Base-by-base conservation (phyloP, 2,113 vertebrate genomes). In the Origma solitaria region DNA sequence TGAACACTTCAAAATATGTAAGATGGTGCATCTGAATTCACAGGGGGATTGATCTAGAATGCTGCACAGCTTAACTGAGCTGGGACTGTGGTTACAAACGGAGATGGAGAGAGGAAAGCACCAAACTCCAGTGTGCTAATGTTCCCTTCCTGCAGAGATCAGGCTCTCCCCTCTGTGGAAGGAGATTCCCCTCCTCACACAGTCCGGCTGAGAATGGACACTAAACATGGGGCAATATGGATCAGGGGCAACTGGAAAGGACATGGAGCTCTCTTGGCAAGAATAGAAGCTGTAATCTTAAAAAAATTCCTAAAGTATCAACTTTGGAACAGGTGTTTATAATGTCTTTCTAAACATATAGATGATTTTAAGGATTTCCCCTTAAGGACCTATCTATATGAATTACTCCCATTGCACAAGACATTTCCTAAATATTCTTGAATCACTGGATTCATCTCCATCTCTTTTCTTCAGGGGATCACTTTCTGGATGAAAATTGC, bases 321-420 rank as follows among this genome's bases (percentile, higher is more conserved):
- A n/a, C 61, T 80, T 84, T 72, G 17, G 91, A 75, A 64, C 80
- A 86, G 71, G 66, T 76, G 78, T 91, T 95, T 68, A 37, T 82
- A 49, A 58, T 50, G 54, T 72, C 73, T 92, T 91, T 91, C 66
- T 89, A 94, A 94, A 82, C 70, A 96, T 91, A 90, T 70, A 89
- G 84, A 76, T 45, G 37, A 37, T 82, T 84, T 86, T 51, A 93
- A 83, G 51, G 80, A 86, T 93, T 90, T 78, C 51, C 94, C 90
- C 88, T 53, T 70, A 80, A 91, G 73, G 94, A 92, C 61, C 23
- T 61, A 72, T 91, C 47, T 78, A 6, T 92, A 85, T 86, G 28
- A 95, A 94, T 95, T 95, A 57, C 45, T 94, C 87, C 75, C 78
- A 66, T 40, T 80, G 33, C 78, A 85, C 37, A 57, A 95, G 62